phyloP scores from a whole-genome alignment of 2,888 invertebrate genomes.

The Drosophila nr. fundita region DNA sequence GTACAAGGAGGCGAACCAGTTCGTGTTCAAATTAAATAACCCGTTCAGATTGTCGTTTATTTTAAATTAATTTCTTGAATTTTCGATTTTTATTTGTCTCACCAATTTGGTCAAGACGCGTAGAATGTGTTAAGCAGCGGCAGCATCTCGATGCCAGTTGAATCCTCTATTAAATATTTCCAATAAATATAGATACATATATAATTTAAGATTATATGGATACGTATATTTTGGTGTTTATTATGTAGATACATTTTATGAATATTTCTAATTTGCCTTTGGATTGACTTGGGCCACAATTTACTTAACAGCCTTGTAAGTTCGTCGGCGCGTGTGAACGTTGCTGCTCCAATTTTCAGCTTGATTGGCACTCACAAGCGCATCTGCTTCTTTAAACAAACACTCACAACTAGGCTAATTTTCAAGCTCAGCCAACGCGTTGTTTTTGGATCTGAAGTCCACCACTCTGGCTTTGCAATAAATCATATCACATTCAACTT shows the following conservation, averaged over 20 bases:
- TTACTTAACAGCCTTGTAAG: constrained; percentile 64
- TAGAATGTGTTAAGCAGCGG: constrained; percentile 61
- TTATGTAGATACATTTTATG: constrained; percentile 44
- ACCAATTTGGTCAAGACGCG: constrained; percentile 56
- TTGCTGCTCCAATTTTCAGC: constrained; percentile 66
- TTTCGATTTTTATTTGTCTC: constrained; percentile 50
- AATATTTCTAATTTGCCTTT: constrained; percentile 65
- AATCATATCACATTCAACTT: constrained; percentile 47
- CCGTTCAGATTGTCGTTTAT: constrained; percentile 56
- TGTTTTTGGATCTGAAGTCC: constrained; percentile 8
- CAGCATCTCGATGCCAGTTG: constrained; percentile 37
- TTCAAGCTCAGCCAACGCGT: constrained; percentile 39
- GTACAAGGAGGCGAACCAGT: constrained; percentile 59
- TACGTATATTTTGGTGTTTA: constrained; percentile 20
- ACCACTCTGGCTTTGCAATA: constrained; percentile 31
- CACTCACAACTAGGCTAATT: constrained; percentile 65
- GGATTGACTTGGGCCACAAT: constrained; percentile 45
- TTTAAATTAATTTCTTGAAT: constrained; percentile 63
- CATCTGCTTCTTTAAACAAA: constrained; percentile 20
- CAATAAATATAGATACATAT: neutral
- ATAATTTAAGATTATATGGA: neutral
- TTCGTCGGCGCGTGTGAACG: constrained; percentile 67
- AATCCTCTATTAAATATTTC: constrained; percentile 27
- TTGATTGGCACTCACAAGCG: constrained; percentile 57
- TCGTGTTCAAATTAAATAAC: constrained; percentile 65